Percentiles rank a stretch among this genome's conserved stretches.
phyloP scores from a whole-genome alignment of 2,113 vertebrate species.

The Montifringilla adamsi region DNA sequence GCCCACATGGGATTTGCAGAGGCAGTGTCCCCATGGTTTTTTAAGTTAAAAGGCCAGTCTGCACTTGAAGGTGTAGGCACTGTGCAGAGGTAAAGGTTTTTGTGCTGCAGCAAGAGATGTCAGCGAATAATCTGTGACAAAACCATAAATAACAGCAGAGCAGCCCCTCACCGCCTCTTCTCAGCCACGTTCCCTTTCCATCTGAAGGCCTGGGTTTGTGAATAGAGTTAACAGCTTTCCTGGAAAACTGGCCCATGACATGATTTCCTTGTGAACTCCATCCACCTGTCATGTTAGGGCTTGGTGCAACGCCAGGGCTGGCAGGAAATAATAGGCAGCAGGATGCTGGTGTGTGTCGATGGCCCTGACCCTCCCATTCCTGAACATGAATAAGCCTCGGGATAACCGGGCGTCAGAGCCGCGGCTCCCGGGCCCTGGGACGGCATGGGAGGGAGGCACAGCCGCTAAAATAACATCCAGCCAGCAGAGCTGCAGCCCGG shows the following conservation, averaged over 20 bases:
- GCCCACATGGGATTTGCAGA: background rate
- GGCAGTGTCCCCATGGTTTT: background rate
- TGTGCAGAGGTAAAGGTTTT: background rate
- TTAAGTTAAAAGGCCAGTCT: background rate
- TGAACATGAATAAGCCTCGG: conserved; percentile 76
- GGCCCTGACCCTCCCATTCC: conserved; percentile 85
- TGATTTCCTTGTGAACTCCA: conserved; percentile 81
- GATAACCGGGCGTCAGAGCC: conserved; percentile 57
- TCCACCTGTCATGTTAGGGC: conserved; percentile 82
- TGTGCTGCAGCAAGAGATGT: background rate
- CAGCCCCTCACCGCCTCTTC: background rate
- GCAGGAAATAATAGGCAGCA: conserved; percentile 88
- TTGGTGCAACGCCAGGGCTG: conserved; percentile 75
- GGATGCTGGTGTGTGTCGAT: conserved; percentile 83
- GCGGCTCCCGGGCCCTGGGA: conserved; percentile 52
- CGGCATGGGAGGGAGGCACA: conserved; percentile 62
- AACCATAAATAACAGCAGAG: background rate
- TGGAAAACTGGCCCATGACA: conserved; percentile 80
- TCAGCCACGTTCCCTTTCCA: conserved; percentile 57
- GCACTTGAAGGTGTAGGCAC: background rate
- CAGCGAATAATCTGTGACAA: background rate
- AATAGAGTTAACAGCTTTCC: conserved; percentile 77
- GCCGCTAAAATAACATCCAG: conserved; percentile 62
- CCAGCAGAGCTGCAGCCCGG: background rate
- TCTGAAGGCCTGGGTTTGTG: conserved; percentile 45